Conservation (phyloP, 2,888 invertebrate species). For the Eudemis profundana region DNA sequence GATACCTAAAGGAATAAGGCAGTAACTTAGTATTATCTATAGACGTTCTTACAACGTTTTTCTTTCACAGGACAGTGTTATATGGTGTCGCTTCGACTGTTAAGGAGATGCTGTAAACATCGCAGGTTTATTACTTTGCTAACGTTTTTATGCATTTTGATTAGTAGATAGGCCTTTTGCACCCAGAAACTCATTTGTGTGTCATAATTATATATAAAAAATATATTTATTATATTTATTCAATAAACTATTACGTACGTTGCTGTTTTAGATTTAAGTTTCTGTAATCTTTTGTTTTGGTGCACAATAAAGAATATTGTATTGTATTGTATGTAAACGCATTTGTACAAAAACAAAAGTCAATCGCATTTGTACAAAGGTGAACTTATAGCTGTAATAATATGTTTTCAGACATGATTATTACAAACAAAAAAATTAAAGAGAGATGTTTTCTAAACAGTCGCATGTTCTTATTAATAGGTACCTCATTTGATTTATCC, state of each 20-base stretch:
- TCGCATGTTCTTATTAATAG: background rate
- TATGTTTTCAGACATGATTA: too few species aligned
- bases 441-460: background rate
- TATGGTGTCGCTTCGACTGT: conserved; percentile 59
- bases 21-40: background rate
- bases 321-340: too few species aligned
- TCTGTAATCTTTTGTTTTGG: too few species aligned
- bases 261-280: too few species aligned
- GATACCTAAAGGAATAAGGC: background rate
- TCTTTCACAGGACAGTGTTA: conserved; percentile 18
- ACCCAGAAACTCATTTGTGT: background rate
- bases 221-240: too few species aligned
- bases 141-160: conserved; percentile 15
- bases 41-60: background rate
- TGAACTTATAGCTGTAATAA: too few species aligned
- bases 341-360: too few species aligned
- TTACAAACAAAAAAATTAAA: too few species aligned
- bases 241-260: too few species aligned
- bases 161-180: background rate
- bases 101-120: conserved; percentile 50
- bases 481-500: conserved; percentile 5
- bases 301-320: too few species aligned
- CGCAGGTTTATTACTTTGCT: background rate
- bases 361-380: too few species aligned
- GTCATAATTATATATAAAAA: background rate